Percentiles rank a stretch among this genome's conserved stretches.
These are phyloP conservation scores for Cephalotes varians DNA, from an alignment of 2,888 invertebrate species.

Conservation along the genomic window DNA sequence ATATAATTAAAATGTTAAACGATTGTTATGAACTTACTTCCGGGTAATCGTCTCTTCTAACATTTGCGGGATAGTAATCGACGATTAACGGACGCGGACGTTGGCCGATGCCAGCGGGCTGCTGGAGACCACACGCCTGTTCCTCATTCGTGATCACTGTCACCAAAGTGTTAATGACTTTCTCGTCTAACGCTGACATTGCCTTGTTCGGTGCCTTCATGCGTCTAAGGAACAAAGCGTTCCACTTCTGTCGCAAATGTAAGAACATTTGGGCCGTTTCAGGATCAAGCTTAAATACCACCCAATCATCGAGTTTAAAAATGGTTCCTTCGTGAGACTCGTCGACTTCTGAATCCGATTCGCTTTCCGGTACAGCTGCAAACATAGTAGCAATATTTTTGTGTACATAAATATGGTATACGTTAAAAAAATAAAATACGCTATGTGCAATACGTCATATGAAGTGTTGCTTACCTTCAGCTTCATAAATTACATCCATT, in stretches of 20 bases:
- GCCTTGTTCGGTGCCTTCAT: constrained; percentile 88
- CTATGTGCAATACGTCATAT: background rate
- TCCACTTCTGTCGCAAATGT: constrained; percentile 91
- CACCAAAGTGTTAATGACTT: constrained; percentile 89
- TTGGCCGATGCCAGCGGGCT: constrained; percentile 92
- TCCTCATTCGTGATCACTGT: constrained; percentile 91
- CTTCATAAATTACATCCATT: constrained; percentile 85
- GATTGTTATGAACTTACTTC: constrained; percentile 70
- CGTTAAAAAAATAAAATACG: background rate
- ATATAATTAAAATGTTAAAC: background rate
- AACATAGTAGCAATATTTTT: constrained; percentile 1
- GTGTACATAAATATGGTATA: background rate
- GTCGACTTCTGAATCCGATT: constrained; percentile 87
- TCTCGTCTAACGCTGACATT: constrained; percentile 89
- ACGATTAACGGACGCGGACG: constrained; percentile 90
- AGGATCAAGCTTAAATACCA: constrained; percentile 90
- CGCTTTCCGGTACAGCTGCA: constrained; percentile 82
- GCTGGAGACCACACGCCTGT: constrained; percentile 89
- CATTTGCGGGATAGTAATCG: constrained; percentile 86
- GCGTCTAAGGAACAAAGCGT: constrained; percentile 89
- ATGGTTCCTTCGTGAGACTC: constrained; percentile 86
- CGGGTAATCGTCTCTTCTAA: constrained; percentile 80
- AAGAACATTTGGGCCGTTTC: constrained; percentile 89
- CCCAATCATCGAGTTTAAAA: constrained; percentile 91
- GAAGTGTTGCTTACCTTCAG: constrained; percentile 80